Evolutionary conservation across 1,140 invertebrate species (phyloP).

Genomic region (Drosophila suzukii): DNA sequence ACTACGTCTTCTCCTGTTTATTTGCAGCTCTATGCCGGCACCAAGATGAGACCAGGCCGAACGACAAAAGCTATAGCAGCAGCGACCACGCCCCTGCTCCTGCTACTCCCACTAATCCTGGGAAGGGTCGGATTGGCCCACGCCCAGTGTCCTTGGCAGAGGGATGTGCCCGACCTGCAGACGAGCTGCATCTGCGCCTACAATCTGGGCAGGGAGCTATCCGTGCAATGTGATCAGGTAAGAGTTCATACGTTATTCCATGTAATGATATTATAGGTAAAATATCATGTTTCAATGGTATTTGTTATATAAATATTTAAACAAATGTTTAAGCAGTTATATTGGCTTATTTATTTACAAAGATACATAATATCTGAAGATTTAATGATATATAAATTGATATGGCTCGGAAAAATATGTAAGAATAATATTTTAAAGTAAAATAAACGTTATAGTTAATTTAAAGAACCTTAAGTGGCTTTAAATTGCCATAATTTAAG

Average conservation of each 20-base stretch:
- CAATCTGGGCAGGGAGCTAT: slow-evolving; percentile 92
- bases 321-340: no score
- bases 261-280: background rate
- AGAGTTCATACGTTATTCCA: slow-evolving; percentile 7
- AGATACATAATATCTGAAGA: no score
- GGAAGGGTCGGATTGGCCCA: slow-evolving; percentile 51
- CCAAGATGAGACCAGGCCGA: slow-evolving; percentile 70
- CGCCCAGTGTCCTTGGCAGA: slow-evolving; percentile 93
- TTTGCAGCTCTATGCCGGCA: slow-evolving; percentile 78
- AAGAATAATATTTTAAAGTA: no score
- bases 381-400: no score
- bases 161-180: slow-evolving; percentile 89
- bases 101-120: slow-evolving; percentile 38
- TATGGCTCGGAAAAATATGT: no score
- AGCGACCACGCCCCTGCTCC: slow-evolving; percentile 50
- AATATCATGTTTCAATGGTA: background rate
- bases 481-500: no score
- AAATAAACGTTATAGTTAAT: no score
- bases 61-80: slow-evolving; percentile 40
- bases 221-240: slow-evolving; percentile 94
- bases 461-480: no score
- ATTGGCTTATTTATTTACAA: no score
- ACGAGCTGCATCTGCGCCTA: slow-evolving; percentile 95
- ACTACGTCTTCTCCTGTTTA: slow-evolving; percentile 27
- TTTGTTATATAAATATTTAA: no score